phyloP scores from a whole-genome alignment of 2,888 invertebrate genomes.

The Malthinus seriepunctatus region DNA sequence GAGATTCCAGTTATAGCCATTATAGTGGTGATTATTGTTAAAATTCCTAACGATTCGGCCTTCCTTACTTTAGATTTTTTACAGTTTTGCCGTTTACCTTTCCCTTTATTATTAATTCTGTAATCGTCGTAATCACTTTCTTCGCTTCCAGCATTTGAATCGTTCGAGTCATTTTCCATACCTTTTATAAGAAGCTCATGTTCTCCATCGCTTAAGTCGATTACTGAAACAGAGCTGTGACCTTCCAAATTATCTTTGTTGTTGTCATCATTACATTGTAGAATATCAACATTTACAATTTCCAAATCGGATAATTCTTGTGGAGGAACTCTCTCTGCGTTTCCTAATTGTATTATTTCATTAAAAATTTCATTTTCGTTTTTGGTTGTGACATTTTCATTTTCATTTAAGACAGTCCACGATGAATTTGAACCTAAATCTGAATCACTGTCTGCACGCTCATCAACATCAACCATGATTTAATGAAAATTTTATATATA shows the following conservation, averaged over 20 bases:
- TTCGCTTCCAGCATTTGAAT: background rate
- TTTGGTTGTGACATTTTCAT: background rate
- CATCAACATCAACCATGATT: conserved; percentile 29
- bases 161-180: conserved; percentile 3
- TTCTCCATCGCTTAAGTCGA: background rate
- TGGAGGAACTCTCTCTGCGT: background rate
- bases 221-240: background rate
- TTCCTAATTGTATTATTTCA: background rate
- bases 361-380: background rate
- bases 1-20: conserved; percentile 43
- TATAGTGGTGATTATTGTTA: conserved; percentile 40
- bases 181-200: conserved; percentile 15
- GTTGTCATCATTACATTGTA: too few relatives aligned
- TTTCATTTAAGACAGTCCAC: conserved; percentile 43
- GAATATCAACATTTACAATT: too few relatives aligned
- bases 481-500: background rate
- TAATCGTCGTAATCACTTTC: background rate
- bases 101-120: conserved; percentile 3
- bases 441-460: conserved; percentile 37
- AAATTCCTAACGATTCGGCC: conserved; percentile 35
- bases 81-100: conserved; percentile 14
- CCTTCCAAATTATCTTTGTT: background rate
- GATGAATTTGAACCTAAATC: conserved; percentile 44
- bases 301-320: too few relatives aligned
- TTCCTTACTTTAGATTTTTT: conserved; percentile 28